Base-by-base conservation (phyloP, 37 sponge, comb jelly and placozoan genomes). In the Axinella damicornis region DNA sequence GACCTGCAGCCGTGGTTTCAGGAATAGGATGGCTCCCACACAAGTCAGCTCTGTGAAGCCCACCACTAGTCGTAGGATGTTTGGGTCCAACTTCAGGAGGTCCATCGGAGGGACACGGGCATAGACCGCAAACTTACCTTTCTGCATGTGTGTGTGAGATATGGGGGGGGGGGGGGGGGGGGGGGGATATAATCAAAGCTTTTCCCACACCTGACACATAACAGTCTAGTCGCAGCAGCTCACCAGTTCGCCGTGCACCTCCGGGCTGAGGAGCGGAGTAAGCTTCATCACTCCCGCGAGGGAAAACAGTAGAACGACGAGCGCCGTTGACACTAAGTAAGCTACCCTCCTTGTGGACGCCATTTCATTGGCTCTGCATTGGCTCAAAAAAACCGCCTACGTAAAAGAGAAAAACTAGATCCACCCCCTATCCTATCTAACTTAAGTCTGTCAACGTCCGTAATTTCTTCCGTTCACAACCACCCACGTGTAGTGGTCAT, bases 201-300 rank as follows among this genome's bases (percentile, higher is more conserved):
- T n/a, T n/a, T n/a, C n/a, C n/a, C n/a, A n/a, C n/a, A 46, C 46
- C 9, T 46, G 46, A 46, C 46, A n/a, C n/a, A n/a, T 9, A 46
- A 4, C 46, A 46, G 4, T 12, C 46, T 9, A 46, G 4, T 12
- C 9, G 9, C 9, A 9, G 46, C 9, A 12, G 4, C 86, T 75
- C 32, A 93, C 93, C 82, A 93, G 40, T 71, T 93, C 86, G 56
- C 76, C 38, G 53, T 91, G 89, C 31, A 77, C 22, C 0, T 61
- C 74, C 32, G 76, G 69, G 36, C 67, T 82, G n/a, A 91, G 20
- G 13, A 75, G 31, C 13, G 89, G 79, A 35, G 81, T 65, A 18
- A 95, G 68, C 37, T 95, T 95, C 40, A 82, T n/a, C 34, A 57
- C 4, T 9, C 95, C 92, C 28, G 95, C 83, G n/a, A 88, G 31